A percentile compares a stretch with the other conserved stretches of the same genome.
Conservation (phyloP, 2,113 vertebrate species). For the Desmodus rotundus region DNA sequence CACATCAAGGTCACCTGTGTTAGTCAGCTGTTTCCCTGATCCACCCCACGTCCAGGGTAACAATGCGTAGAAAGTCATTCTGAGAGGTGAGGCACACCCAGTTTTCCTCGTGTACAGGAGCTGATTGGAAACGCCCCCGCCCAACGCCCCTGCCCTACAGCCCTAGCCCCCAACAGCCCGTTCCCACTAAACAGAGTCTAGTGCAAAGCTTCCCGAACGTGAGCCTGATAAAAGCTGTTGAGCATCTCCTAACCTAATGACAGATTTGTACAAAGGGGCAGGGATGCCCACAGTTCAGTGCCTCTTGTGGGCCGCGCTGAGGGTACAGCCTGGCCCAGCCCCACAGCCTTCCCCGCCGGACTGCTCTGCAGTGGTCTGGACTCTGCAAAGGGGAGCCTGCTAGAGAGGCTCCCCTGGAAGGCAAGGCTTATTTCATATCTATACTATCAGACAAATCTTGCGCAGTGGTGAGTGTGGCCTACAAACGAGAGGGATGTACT, state of each 20-base stretch:
- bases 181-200: neutral
- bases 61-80: neutral
- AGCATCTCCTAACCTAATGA: neutral
- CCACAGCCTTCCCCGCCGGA: fast-evolving
- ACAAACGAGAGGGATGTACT: neutral
- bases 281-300: fast-evolving
- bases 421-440: neutral
- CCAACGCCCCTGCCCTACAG: neutral
- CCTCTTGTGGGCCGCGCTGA: neutral
- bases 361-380: neutral
- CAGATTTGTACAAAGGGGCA: neutral
- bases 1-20: neutral
- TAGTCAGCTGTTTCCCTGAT: neutral
- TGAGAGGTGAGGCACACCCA: neutral
- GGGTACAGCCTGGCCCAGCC: neutral
- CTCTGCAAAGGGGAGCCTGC: neutral
- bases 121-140: neutral
- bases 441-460: neutral
- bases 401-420: neutral
- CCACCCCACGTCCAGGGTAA: neutral
- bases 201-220: neutral
- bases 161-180: neutral
- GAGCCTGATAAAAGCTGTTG: neutral
- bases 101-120: neutral
- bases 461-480: neutral